Evolutionary conservation across 2,113 vertebrate species (phyloP), one percentile per base, ranked within the genome.

Genomic region (Callipepla californica): DNA sequence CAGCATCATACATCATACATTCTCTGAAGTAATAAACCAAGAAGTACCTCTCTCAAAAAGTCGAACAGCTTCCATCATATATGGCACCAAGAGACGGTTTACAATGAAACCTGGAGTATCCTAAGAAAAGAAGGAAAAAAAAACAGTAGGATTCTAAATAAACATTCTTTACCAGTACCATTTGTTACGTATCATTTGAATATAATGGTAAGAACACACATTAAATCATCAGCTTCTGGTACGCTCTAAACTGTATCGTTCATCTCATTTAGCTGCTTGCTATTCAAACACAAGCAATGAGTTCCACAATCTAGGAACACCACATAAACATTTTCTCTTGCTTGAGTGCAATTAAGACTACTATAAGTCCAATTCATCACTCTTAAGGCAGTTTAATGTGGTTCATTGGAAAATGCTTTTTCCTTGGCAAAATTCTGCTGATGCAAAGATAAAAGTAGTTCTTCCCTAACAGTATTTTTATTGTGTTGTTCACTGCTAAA

Each of bases 61-160:
- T 23, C 99, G 98, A 94, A 99, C 42, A 4, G 99, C 98, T 96
- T 99, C 99, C 85, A 98, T 70, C 85, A 99, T 96, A 95, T 99
- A 99, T 0, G 99, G 99, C 70, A 99, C 98, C 70, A 99, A 97
- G 12, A 99, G 98, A 40, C 99, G 98, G 94, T 99, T 99, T 34
- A 99, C 99, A 47, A 99, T 97, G 90, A 99, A 99, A 8, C 99
- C 99, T 7, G 99, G 99, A 9, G 98, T 99, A 83, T 99, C 99
- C 99, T 99, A 75, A 20, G 45, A 61, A 40, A 77, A 89, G 10
- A 86, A 34, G 51, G n/a, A n/a, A n/a, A 77, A 57, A 13, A 75
- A 57, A 11, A 17, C 40, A 40, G 40, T 40, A 40, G 36, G 25
- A 76, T 80, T 85, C 23, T 84, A 78, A 91, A 78, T 13, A 83